These are phyloP conservation scores for Troilus luridus DNA, from an alignment of 2,888 invertebrate species.

Conservation along the genomic window DNA sequence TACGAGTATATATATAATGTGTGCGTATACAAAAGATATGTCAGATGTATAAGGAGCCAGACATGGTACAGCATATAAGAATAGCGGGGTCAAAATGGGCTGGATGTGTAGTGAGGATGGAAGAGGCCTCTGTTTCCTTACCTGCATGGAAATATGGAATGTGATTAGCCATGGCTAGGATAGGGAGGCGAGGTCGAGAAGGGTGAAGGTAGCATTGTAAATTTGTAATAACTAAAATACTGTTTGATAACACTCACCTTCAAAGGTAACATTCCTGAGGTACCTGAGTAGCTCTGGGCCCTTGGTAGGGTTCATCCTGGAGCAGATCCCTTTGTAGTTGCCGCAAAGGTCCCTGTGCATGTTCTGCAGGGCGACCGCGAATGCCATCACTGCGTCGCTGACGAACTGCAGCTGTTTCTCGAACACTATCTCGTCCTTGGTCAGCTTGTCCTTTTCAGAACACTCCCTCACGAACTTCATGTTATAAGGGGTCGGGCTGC, in stretches of 20 bases:
- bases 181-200: too few species aligned
- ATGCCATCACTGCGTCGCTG: conserved; percentile 95
- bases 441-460: conserved; percentile 83
- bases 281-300: conserved; percentile 88
- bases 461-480: conserved; percentile 79
- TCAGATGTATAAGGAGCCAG: too few species aligned
- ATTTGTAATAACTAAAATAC: background rate
- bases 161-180: too few species aligned
- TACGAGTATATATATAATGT: too few species aligned
- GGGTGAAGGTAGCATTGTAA: too few species aligned
- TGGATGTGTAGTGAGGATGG: too few species aligned
- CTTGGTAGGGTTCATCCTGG: conserved; percentile 92
- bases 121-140: too few species aligned
- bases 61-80: too few species aligned
- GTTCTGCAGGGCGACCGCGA: conserved; percentile 84
- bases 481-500: conserved; percentile 87
- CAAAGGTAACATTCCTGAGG: conserved; percentile 87
- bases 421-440: conserved; percentile 84
- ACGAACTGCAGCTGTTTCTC: conserved; percentile 97
- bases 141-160: too few species aligned
- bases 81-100: too few species aligned
- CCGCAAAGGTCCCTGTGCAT: conserved; percentile 89
- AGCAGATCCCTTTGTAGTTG: conserved; percentile 83
- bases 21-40: too few species aligned
- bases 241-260: conserved; percentile 75